Evolutionary conservation across 2,797 vertebrate genomes (phyloP).

Genomic region (Molossus molossus): DNA sequence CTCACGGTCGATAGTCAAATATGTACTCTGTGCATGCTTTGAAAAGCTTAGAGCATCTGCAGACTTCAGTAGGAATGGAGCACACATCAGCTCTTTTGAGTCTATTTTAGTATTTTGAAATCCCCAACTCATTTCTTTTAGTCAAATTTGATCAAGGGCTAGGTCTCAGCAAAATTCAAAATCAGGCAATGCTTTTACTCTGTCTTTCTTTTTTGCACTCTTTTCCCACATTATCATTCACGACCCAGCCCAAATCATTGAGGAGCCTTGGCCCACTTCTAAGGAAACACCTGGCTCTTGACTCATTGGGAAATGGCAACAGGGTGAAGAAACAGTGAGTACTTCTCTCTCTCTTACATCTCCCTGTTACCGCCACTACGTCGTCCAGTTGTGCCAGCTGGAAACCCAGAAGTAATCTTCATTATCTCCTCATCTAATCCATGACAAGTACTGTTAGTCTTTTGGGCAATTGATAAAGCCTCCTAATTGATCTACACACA

Average conservation of each 20-base stretch:
- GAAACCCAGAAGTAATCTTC: constrained; percentile 23
- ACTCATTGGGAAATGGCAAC: not conserved
- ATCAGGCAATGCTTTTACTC: not conserved
- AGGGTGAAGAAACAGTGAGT: not conserved
- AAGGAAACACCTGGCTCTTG: not conserved
- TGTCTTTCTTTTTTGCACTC: not conserved
- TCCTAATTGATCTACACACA: not conserved
- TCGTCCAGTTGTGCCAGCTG: constrained; percentile 16
- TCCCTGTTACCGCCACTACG: not conserved
- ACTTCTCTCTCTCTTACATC: not conserved
- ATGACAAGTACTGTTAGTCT: constrained; percentile 35
- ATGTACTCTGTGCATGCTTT: not conserved
- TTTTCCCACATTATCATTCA: constrained; percentile 30
- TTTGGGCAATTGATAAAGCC: not conserved
- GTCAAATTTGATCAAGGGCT: not conserved
- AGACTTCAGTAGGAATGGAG: constrained; percentile 24
- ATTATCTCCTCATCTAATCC: constrained; percentile 23
- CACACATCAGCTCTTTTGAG: constrained; percentile 40
- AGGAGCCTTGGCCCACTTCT: not conserved
- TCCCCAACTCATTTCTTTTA: not conserved
- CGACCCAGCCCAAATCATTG: not conserved
- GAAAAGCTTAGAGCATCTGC: constrained; percentile 37
- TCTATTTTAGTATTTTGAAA: constrained; percentile 16
- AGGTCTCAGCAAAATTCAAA: constrained; percentile 42
- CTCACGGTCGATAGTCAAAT: constrained; percentile 14